Evolutionary conservation across 2,797 vertebrate genomes (phyloP).

Genomic region (Lepidocolaptes lacrymiger): DNA sequence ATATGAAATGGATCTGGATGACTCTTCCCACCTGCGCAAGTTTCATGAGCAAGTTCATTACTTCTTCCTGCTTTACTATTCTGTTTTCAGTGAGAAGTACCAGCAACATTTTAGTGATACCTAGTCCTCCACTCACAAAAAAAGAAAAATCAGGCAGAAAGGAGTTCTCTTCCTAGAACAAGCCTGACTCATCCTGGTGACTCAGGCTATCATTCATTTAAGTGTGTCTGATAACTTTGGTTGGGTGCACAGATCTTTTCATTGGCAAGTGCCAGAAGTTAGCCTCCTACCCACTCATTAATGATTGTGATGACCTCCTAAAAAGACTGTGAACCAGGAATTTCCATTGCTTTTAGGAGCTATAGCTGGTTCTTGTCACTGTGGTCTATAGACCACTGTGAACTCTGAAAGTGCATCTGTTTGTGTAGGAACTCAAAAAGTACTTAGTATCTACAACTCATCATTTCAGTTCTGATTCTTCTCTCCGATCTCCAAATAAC

Average conservation of each 20-base stretch:
- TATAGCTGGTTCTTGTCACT: not conserved
- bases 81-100: not conserved
- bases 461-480: not conserved
- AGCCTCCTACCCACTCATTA: not conserved
- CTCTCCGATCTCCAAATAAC: not conserved
- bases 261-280: not conserved
- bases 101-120: not conserved
- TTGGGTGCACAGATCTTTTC: not conserved
- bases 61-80: not conserved
- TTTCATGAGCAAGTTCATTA: not conserved
- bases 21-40: not conserved
- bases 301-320: not conserved
- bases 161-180: not conserved
- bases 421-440: not conserved
- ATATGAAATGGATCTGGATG: not conserved
- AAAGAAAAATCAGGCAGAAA: not conserved
- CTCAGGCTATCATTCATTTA: not conserved
- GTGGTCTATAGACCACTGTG: not conserved
- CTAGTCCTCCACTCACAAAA: not conserved
- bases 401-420: not conserved
- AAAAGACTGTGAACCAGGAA: not conserved
- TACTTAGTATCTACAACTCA: not conserved
- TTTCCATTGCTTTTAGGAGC: not conserved
- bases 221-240: not conserved
- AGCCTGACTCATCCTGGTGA: slow-evolving; percentile 46